Conservation (phyloP, 2,113 vertebrate genomes). For the Mastomys coucha region DNA sequence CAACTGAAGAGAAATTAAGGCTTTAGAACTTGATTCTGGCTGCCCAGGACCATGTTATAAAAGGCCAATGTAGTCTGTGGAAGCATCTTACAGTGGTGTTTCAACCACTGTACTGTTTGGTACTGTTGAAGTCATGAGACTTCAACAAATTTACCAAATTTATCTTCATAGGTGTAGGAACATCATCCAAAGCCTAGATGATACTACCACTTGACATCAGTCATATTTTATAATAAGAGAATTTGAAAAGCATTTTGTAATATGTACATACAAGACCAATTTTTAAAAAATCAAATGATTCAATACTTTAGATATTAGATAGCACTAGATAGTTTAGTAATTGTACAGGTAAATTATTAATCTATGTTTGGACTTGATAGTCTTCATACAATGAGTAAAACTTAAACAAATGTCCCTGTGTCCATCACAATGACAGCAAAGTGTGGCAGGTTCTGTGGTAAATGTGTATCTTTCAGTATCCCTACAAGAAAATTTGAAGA, state of each 20-base stretch:
- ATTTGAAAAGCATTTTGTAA: neutral
- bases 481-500: neutral
- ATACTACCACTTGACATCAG: neutral
- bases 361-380: neutral
- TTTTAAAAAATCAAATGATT: neutral
- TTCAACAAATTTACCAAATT: neutral
- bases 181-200: neutral
- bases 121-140: too few species aligned
- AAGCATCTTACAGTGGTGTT: neutral
- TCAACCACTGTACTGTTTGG: too few species aligned
- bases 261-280: neutral
- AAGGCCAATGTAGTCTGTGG: neutral
- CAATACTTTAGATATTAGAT: neutral
- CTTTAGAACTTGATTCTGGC: neutral
- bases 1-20: neutral
- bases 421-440: neutral
- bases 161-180: neutral
- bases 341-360: neutral
- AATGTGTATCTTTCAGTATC: neutral
- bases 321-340: neutral
- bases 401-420: neutral
- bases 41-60: neutral
- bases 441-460: neutral
- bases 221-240: neutral
- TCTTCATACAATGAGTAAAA: neutral